Base-by-base conservation (phyloP, 2,113 vertebrate genomes). In the Haplochromis vanheusdeni region DNA sequence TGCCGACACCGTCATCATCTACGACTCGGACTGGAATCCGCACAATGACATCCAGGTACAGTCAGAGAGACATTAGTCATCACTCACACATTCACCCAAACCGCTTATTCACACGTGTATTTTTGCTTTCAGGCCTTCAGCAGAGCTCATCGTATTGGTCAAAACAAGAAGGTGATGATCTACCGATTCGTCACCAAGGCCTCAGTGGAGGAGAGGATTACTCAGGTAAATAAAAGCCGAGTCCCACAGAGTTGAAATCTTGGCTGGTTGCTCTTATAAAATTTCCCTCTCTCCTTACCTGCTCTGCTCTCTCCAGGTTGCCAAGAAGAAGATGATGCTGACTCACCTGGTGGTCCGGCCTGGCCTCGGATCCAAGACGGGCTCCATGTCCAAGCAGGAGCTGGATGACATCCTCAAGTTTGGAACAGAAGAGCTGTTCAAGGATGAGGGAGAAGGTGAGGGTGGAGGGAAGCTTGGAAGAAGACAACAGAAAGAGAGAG, bases 241-340 rank as follows among this genome's bases (percentile, higher is more conserved):
- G 45, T 31, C 21, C 8, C 37, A 23, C 13, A 28, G 12, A 65
- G 60, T 21, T 45, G 9, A 7, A 73, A 1, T 45, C 23, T 0
- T 13, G 45, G 26, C 16, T 77, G 73, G 45, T 51, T 21, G n/a
- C n/a, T 23, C 12, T 68, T 68, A 40, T 40, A 68, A 40, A 23
- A 9, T 33, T 1, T 54, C 19, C n/a, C 10, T 35, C 14, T 37
- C 40, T 10, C 26, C 31, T 16, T 7, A 14, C 19, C 31, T 35
- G 26, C 4, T 1, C 42, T 0, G 52, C 8, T 83, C 4, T 51
- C 2, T 88, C 8, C 86, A 96, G 96, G 98, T 99, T 89, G 98
- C 98, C 51, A 99, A 99, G 95, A 99, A 99, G 90, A 99, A 99
- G 93, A 99, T 99, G 98, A 99, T 99, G 98, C 89, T 99, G 86